Evolutionary conservation across 2,113 vertebrate species (phyloP).

Genomic region (Narcine bancroftii): DNA sequence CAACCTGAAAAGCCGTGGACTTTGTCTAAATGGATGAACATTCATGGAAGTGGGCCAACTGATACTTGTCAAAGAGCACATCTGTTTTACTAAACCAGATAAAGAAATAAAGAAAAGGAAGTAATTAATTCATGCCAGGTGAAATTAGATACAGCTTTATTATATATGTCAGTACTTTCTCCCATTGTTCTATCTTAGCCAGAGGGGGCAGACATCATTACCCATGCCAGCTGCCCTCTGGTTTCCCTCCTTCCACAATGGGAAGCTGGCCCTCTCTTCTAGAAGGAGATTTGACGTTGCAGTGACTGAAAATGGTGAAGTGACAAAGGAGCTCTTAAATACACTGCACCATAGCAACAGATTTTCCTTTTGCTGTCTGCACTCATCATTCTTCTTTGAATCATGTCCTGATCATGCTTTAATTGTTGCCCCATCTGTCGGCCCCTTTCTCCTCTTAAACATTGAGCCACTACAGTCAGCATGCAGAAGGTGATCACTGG

Average conservation of each 20-base stretch:
- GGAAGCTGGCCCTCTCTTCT: not conserved
- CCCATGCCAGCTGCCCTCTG: not conserved
- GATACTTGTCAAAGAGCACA: not conserved
- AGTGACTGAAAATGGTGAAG: not conserved
- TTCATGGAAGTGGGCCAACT: not conserved
- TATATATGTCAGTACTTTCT: not conserved
- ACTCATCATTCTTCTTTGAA: not conserved
- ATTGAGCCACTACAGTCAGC: too few relatives aligned
- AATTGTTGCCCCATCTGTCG: too few relatives aligned
- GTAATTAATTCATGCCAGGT: not conserved
- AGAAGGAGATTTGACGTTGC: not conserved
- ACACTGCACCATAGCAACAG: not conserved
- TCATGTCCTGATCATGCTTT: not conserved
- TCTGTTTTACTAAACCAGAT: not conserved
- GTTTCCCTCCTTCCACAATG: not conserved
- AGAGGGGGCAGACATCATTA: too few relatives aligned
- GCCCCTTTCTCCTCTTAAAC: too few relatives aligned
- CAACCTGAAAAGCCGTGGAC: not conserved
- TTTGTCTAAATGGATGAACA: not conserved
- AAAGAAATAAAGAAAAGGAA: not conserved
- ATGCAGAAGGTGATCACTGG: too few relatives aligned
- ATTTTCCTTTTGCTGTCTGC: not conserved
- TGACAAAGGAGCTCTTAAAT: not conserved
- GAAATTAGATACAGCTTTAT: not conserved
- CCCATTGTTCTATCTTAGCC: not conserved